Base-by-base conservation (phyloP, 2,113 vertebrate species). In the Oxyruncus cristatus region DNA sequence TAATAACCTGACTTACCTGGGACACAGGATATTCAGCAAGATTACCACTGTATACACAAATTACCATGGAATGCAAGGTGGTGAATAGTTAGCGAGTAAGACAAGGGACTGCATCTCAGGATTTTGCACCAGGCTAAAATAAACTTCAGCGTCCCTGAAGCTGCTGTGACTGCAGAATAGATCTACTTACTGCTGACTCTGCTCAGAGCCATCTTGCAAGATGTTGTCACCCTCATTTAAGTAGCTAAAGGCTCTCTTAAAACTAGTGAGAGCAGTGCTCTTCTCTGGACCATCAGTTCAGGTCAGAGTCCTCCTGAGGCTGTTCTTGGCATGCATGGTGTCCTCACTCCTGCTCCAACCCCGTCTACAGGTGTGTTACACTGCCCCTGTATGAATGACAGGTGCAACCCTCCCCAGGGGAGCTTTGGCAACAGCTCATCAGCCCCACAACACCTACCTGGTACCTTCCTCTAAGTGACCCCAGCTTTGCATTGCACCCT, bases 271-370 rank as follows among this genome's bases (percentile, higher is more conserved):
- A 53, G 2, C 13, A 27, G 9, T 21, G 49, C 10, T 75, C 8
- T 20, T 44, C 33, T 81, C 58, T 52, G 20, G 15, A 11, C 28
- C n/a, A 30, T 20, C 61, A 74, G 15, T 47, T 44, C 0, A 3
- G 24, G 27, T 55, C 49, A 46, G 32, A 75, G n/a, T 26, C 30
- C 18, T 63, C 22, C 82, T 83, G 27, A 28, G 47, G 27, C 18
- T 2, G 0, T 33, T 63, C 42, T 49, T 47, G 39, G 44, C 17
- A 17, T 1, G 3, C 9, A 5, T 0, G 3, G 12, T 1, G 1
- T 47, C 37, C 53, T 50, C 17, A 12, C 7, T 39, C 10, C 37
- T 20, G 9, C 21, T 66, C 37, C 63, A 82, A 44, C 10, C 26
- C 39, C 39, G 44, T 26, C 32, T 49, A 11, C 55, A 88, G 75